These are phyloP conservation scores for Phallusia fumigata DNA, from an alignment of 23 tunicate genomes.

Conservation along the genomic window DNA sequence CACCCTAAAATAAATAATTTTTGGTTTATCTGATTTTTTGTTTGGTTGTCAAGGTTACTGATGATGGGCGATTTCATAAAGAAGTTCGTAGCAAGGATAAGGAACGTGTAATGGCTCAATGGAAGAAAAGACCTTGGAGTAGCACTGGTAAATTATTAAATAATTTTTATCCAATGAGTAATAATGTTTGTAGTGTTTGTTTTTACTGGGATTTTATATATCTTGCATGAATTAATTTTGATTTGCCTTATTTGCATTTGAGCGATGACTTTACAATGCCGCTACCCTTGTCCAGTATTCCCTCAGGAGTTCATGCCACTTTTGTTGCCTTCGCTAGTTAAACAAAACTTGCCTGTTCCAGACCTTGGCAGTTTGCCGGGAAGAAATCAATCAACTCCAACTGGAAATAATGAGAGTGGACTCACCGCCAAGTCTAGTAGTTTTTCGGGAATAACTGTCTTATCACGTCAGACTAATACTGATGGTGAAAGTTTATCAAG, in stretches of 20 bases:
- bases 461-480: conserved; percentile 23
- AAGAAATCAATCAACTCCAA: conserved; percentile 16
- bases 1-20: too few relatives aligned
- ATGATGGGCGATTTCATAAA: neutral
- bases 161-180: too few relatives aligned
- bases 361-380: conserved; percentile 45
- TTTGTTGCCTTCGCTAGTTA: too few relatives aligned
- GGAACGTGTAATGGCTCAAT: conserved; percentile 25
- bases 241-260: neutral
- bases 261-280: too few relatives aligned
- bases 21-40: too few relatives aligned
- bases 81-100: neutral
- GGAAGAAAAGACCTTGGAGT: conserved; percentile 55
- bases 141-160: conserved; percentile 41
- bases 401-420: neutral
- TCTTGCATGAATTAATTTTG: neutral
- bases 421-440: conserved; percentile 51
- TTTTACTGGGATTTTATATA: too few relatives aligned
- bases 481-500: conserved; percentile 26
- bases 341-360: conserved; percentile 8
- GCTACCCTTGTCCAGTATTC: too few relatives aligned
- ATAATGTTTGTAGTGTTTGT: too few relatives aligned
- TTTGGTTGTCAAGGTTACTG: neutral
- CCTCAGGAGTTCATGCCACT: too few relatives aligned
- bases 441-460: conserved; percentile 60